Percentiles rank a stretch among this genome's conserved stretches.
These are phyloP conservation scores for Pseudomyrmex gracilis DNA, from an alignment of 1,140 invertebrate genomes.

Conservation along the genomic window DNA sequence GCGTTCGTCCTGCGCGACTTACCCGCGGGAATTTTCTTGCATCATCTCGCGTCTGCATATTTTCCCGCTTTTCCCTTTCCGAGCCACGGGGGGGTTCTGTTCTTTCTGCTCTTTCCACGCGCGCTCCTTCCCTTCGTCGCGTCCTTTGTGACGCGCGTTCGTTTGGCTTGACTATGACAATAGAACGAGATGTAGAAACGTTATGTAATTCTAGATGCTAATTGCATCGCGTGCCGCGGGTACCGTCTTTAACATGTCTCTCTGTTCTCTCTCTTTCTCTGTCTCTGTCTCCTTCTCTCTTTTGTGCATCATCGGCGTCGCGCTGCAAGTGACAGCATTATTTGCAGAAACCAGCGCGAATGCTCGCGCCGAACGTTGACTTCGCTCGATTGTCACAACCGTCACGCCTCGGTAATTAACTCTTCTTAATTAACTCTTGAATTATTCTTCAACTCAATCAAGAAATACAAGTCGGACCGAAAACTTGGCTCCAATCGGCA, in stretches of 20 bases:
- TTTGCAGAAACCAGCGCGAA: slow-evolving; percentile 33
- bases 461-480: neutral
- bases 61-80: slow-evolving; percentile 20
- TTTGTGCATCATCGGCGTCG: slow-evolving; percentile 44
- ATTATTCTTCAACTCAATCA: neutral
- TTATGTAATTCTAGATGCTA: slow-evolving; percentile 61
- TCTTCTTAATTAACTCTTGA: slow-evolving; percentile 50
- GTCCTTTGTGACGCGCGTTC: slow-evolving; percentile 48
- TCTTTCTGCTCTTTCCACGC: slow-evolving; percentile 49
- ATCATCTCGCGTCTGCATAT: slow-evolving; percentile 41
- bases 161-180: slow-evolving; percentile 53
- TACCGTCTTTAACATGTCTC: slow-evolving; percentile 38
- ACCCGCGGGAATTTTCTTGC: slow-evolving; percentile 37
- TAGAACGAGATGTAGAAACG: slow-evolving; percentile 46
- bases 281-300: slow-evolving; percentile 8
- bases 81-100: neutral
- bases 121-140: neutral
- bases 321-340: slow-evolving; percentile 48
- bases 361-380: slow-evolving; percentile 31
- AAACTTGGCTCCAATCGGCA: neutral
- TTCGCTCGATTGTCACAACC: slow-evolving; percentile 28
- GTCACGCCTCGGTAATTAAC: slow-evolving; percentile 33
- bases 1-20: slow-evolving; percentile 16
- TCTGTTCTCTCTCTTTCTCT: neutral
- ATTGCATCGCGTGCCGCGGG: slow-evolving; percentile 25